Conservation (phyloP, 2,888 invertebrate species). For the Amblyjoppa fuscipennis region DNA sequence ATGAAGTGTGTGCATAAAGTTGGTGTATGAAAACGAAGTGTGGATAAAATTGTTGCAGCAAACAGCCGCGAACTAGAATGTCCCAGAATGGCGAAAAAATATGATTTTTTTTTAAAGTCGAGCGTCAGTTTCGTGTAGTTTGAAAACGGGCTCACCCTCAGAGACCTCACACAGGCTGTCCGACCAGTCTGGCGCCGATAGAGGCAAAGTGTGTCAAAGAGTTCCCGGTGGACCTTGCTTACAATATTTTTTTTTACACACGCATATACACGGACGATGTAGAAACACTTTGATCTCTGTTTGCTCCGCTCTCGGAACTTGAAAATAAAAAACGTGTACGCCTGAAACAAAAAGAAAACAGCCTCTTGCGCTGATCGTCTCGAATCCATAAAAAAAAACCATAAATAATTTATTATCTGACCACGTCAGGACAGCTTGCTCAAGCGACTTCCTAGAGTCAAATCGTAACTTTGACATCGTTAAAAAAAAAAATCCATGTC, state of each 20-base stretch:
- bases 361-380: neutral
- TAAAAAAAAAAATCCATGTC: neutral
- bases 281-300: too few relatives aligned
- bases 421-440: neutral
- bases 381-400: neutral
- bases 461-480: neutral
- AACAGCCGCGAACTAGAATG: too few relatives aligned
- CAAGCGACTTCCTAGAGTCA: neutral
- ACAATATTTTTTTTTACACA: neutral
- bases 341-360: neutral
- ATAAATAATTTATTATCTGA: neutral
- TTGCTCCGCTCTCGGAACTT: too few relatives aligned
- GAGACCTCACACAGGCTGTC: neutral
- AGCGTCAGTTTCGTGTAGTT: neutral
- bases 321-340: too few relatives aligned
- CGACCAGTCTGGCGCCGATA: neutral
- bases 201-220: neutral
- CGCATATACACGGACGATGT: too few relatives aligned
- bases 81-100: neutral
- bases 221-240: neutral
- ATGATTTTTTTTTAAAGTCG: neutral
- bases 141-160: neutral
- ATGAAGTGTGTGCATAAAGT: too few relatives aligned
- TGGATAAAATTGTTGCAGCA: too few relatives aligned
- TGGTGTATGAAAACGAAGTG: too few relatives aligned